Evolutionary conservation across 1,140 invertebrate genomes (phyloP).

Genomic region (Agrypnia vestita): DNA sequence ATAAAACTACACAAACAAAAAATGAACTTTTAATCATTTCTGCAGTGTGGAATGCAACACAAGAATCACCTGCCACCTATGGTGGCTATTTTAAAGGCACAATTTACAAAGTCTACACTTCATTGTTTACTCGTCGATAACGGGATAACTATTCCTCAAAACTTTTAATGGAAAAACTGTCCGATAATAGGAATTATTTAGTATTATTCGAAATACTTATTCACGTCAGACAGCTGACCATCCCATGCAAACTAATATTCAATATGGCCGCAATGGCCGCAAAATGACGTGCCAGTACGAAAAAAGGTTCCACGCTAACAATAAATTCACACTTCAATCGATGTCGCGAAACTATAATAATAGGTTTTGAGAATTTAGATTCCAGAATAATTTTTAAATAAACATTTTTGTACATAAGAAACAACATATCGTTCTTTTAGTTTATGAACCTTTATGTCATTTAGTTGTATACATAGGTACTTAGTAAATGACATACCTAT

Average conservation of each 20-base stretch:
- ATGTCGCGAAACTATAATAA: conserved; percentile 9
- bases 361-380: not conserved
- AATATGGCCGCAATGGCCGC: conserved; percentile 69
- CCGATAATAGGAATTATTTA: conserved; percentile 12
- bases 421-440: not conserved
- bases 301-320: conserved; percentile 45
- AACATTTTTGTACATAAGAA: not conserved
- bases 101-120: conserved; percentile 57
- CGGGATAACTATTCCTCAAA: not conserved
- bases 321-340: conserved; percentile 1
- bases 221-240: conserved; percentile 70
- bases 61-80: conserved; percentile 70
- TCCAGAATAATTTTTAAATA: not conserved
- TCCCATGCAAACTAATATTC: conserved; percentile 70
- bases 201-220: conserved; percentile 37
- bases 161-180: conserved; percentile 19
- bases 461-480: conserved; percentile 6
- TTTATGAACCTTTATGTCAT: not conserved
- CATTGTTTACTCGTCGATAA: not conserved
- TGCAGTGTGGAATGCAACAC: conserved; percentile 71
- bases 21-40: conserved; percentile 61
- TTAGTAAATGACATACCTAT: not conserved
- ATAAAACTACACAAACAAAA: conserved; percentile 42
- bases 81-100: conserved; percentile 67
- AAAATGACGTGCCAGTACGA: conserved; percentile 48